Base-by-base conservation (phyloP, 1,140 invertebrate species). In the Bombus pyrosoma region DNA sequence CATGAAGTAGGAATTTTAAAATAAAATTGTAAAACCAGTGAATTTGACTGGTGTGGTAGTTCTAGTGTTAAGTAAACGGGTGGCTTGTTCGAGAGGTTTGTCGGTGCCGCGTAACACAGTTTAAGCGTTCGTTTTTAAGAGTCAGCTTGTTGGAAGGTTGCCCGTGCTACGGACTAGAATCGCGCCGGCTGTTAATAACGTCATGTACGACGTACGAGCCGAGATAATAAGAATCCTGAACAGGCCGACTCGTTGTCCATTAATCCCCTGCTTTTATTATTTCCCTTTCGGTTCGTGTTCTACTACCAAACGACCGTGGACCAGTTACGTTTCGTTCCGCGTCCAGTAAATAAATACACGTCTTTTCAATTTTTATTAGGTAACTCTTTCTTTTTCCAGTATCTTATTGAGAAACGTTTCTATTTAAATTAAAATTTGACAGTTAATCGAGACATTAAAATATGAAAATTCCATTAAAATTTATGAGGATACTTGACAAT, bases 41-140 rank as follows among this genome's bases (percentile, higher is more conserved):
- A 15, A 15, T 43, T 43, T 43, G 43, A 4, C 2, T 43, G 13
- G 13, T 43, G 0, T 18, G 43, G 15, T 47, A 47, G 43, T 47
- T 47, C 43, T 18, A 47, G 43, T 47, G 15, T 85, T 81, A 85
- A 81, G 41, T 43, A 34, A 43, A 59, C 25, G 12, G n/a, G 41
- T 75, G 59, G 59, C 83, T 72, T n/a, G 87, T 68, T 64, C 28
- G 18, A 25, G 34, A 37, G 69, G 32, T 86, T 87, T 82, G 80
- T 85, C 85, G 85, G 81, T 62, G 73, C 18, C 66, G 39, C 57
- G 66, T 84, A 87, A 78, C 81, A 81, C 73, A 81, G 86, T 84
- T 81, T 87, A 79, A 87, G 77, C 68, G 89, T 82, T 64, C 69
- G 87, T 83, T 87, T 90, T 90, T 81, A 89, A 89, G 79, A 89